A percentile compares a stretch with the other conserved stretches of the same genome.
Evolutionary conservation across 2,888 invertebrate species (phyloP).

Genomic region (Mesorhabditis spiculigera): DNA sequence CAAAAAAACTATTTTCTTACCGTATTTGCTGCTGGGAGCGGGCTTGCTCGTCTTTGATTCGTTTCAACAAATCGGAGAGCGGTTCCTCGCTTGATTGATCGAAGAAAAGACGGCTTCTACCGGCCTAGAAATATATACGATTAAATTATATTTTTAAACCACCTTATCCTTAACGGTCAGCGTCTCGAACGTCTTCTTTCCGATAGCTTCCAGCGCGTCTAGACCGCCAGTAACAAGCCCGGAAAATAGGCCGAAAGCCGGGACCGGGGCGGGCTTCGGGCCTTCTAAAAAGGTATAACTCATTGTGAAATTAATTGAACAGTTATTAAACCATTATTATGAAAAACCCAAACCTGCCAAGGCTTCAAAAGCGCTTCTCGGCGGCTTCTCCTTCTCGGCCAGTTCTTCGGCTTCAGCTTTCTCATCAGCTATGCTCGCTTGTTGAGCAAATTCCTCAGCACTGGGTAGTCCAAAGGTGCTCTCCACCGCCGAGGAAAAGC

Average conservation of each 20-base stretch:
- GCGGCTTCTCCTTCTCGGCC: neutral
- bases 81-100: conserved; percentile 2
- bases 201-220: conserved; percentile 85
- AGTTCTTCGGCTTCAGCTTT: neutral
- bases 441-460: conserved; percentile 72
- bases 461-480: conserved; percentile 78
- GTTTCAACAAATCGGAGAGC: neutral
- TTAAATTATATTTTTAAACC: neutral
- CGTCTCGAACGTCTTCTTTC: conserved; percentile 90
- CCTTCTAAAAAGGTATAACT: neutral
- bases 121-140: neutral
- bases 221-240: conserved; percentile 59
- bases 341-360: neutral
- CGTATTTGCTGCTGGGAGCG: neutral
- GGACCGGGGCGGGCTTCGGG: neutral
- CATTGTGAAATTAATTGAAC: neutral
- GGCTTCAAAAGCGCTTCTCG: neutral
- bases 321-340: neutral
- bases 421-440: neutral
- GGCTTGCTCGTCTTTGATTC: conserved; percentile 1
- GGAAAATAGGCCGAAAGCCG: conserved; percentile 31
- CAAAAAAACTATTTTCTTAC: neutral
- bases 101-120: neutral
- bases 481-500: conserved; percentile 74
- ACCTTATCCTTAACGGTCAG: conserved; percentile 85